phyloP scores from a whole-genome alignment of 2,113 vertebrate species.

The Pongo abelii region DNA sequence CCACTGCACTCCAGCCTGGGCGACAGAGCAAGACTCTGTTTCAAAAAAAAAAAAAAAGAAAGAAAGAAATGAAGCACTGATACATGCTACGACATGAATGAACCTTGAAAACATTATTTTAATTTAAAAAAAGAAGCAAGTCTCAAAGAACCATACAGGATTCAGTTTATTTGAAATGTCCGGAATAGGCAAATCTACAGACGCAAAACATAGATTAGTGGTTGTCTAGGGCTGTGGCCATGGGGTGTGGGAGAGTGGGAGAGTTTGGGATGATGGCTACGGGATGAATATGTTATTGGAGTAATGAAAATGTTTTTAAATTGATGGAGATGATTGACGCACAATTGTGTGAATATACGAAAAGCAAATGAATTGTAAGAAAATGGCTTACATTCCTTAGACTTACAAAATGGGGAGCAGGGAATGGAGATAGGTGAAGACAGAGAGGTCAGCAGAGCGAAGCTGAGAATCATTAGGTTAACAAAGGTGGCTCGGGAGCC shows the following conservation, averaged over 20 bases:
- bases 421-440: background rate
- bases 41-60: no score
- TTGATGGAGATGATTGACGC: background rate
- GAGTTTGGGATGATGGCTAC: background rate
- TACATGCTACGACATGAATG: background rate
- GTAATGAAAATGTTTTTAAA: background rate
- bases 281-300: background rate
- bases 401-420: background rate
- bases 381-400: background rate
- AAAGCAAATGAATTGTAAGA: background rate
- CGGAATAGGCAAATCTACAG: background rate
- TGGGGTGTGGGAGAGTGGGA: background rate
- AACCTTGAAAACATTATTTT: background rate
- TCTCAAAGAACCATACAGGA: background rate
- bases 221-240: background rate
- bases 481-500: background rate
- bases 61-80: background rate
- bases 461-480: no score
- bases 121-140: background rate
- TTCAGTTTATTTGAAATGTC: background rate
- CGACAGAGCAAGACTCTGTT: no score
- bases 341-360: background rate
- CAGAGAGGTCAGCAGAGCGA: background rate
- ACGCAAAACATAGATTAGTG: background rate
- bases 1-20: no score